Conservation (phyloP, 2,113 vertebrate species). For the Hemicordylus capensis region DNA sequence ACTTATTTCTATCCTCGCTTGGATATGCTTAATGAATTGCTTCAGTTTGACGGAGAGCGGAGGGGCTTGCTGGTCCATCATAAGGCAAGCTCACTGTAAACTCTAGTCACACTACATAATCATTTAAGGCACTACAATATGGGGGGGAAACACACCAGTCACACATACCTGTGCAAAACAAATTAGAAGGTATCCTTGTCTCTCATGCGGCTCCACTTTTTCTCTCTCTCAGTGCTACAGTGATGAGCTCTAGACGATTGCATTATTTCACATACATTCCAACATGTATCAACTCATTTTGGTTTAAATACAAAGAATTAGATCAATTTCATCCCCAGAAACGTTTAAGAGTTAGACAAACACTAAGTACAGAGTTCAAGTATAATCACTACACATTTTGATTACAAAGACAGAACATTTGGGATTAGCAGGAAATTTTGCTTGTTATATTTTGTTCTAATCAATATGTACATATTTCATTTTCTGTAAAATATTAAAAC, state of each 20-base stretch:
- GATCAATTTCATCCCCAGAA: slow-evolving; percentile 77
- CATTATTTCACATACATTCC: slow-evolving; percentile 86
- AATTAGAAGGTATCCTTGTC: slow-evolving; percentile 79
- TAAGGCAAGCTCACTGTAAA: slow-evolving; percentile 90
- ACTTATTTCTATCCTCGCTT: slow-evolving; percentile 70
- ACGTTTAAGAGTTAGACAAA: slow-evolving; percentile 82
- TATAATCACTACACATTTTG: slow-evolving; percentile 85
- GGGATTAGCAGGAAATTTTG: slow-evolving; percentile 81
- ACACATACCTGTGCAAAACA: slow-evolving; percentile 91
- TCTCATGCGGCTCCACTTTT: slow-evolving; percentile 73
- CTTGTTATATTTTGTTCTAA: slow-evolving; percentile 83
- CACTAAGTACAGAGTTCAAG: slow-evolving; percentile 87
- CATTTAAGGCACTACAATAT: slow-evolving; percentile 90
- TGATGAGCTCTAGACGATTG: slow-evolving; percentile 82
- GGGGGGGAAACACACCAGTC: slow-evolving; percentile 80
- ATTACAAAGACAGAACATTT: slow-evolving; percentile 84
- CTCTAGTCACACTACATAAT: slow-evolving; percentile 85
- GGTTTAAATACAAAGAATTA: slow-evolving; percentile 86
- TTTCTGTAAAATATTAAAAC: slow-evolving; percentile 87
- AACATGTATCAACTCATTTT: slow-evolving; percentile 83
- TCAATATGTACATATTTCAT: slow-evolving; percentile 86
- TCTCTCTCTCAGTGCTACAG: slow-evolving; percentile 81
- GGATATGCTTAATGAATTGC: slow-evolving; percentile 74
- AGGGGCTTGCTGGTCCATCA: slow-evolving; percentile 83
- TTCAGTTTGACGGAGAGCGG: slow-evolving; percentile 62